These are phyloP conservation scores for Drosophila ohnishii DNA, from an alignment of 1,140 invertebrate genomes.

Conservation along the genomic window DNA sequence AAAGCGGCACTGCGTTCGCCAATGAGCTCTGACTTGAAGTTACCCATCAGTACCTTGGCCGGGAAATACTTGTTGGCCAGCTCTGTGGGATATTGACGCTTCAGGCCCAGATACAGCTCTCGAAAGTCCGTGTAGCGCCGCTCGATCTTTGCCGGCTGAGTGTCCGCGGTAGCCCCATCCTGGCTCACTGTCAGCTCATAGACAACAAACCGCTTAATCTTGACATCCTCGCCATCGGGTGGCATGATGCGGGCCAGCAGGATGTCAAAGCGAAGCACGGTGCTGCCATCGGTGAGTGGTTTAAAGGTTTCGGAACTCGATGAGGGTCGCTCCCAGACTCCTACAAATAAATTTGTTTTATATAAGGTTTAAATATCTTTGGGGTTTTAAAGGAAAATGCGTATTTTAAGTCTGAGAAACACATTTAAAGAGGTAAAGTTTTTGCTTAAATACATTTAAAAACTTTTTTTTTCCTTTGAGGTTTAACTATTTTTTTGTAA, in stretches of 20 bases:
- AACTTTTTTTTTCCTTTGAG: not conserved
- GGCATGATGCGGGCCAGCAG: constrained; percentile 83
- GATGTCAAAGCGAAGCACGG: constrained; percentile 83
- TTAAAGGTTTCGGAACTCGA: constrained; percentile 15
- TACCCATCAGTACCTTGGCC: constrained; percentile 89
- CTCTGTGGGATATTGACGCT: constrained; percentile 85
- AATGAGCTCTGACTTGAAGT: constrained; percentile 90
- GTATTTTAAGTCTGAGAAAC: not conserved
- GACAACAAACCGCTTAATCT: constrained; percentile 86
- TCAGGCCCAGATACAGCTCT: constrained; percentile 86
- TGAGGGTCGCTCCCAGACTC: constrained; percentile 68
- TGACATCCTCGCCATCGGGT: constrained; percentile 82
- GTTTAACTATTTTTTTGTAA: not conserved
- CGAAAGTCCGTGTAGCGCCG: constrained; percentile 91
- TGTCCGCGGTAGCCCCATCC: constrained; percentile 84
- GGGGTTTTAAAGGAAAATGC: not conserved
- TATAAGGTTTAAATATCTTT: not conserved
- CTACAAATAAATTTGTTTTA: constrained; percentile 18
- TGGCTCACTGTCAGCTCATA: constrained; percentile 86
- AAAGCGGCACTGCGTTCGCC: constrained; percentile 88
- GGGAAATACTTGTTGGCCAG: constrained; percentile 87
- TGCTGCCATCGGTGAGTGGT: constrained; percentile 60
- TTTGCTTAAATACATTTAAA: not conserved
- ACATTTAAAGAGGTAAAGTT: not conserved
- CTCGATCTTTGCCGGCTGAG: constrained; percentile 87